A percentile compares a stretch with the other conserved stretches of the same genome.
These are phyloP conservation scores for Egretta garzetta DNA, from an alignment of 2,113 vertebrate genomes.

Conservation along the genomic window DNA sequence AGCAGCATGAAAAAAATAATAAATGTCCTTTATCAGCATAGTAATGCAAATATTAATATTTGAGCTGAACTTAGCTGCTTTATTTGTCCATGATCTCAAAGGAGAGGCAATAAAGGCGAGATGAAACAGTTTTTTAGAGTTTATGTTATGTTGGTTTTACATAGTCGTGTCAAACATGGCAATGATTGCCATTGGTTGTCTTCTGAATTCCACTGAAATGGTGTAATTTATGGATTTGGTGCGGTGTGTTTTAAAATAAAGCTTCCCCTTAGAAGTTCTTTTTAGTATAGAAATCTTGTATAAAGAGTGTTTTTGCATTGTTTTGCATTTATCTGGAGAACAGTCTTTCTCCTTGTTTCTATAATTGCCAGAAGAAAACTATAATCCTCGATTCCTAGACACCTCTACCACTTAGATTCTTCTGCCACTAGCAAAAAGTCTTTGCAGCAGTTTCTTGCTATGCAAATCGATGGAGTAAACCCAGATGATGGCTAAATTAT, in stretches of 20 bases:
- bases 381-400: neutral
- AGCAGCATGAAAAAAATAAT: neutral
- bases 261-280: neutral
- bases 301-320: neutral
- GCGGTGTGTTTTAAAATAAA: neutral
- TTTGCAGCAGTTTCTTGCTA: neutral
- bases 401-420: neutral
- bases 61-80: neutral
- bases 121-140: neutral
- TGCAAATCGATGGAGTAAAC: neutral
- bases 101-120: neutral
- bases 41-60: neutral
- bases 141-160: neutral
- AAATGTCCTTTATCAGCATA: neutral
- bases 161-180: neutral
- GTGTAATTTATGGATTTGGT: neutral
- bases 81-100: neutral
- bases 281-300: neutral
- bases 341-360: neutral
- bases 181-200: neutral
- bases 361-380: neutral
- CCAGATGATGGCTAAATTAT: neutral
- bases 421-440: neutral
- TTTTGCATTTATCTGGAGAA: neutral
- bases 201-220: neutral